Percentiles rank a stretch among this genome's conserved stretches.
These are phyloP conservation scores for Tetanocera ferruginea DNA, from an alignment of 2,888 invertebrate genomes.

Conservation along the genomic window DNA sequence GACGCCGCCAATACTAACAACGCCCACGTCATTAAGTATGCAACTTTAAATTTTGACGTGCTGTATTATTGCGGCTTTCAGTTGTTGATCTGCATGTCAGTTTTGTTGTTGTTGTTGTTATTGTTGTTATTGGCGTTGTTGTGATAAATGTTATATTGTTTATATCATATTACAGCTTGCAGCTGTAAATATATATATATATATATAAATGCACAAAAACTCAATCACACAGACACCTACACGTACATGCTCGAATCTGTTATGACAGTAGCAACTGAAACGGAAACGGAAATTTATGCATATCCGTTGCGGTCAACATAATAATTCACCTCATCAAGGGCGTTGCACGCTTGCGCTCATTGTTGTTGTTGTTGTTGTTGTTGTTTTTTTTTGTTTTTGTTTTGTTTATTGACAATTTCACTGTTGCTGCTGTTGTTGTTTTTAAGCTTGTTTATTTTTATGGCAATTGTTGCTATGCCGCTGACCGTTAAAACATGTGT, in stretches of 20 bases:
- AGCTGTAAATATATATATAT: background rate
- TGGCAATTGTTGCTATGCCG: background rate
- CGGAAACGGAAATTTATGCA: conserved; percentile 35
- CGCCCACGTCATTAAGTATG: conserved; percentile 12
- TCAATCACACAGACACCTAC: background rate
- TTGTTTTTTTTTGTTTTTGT: background rate
- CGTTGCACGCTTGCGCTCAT: background rate
- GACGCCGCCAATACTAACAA: too few relatives aligned
- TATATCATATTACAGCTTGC: conserved; percentile 10
- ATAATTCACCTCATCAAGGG: conserved; percentile 23
- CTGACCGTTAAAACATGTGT: background rate
- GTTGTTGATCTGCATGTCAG: conserved; percentile 8
- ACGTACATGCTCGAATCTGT: background rate
- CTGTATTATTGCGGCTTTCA: background rate
- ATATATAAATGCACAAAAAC: background rate
- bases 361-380: background rate
- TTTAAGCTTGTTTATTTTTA: background rate
- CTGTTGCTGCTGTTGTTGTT: background rate
- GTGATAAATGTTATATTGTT: conserved; percentile 19
- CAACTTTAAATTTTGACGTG: background rate
- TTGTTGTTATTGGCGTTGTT: background rate
- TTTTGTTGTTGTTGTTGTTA: conserved; percentile 15
- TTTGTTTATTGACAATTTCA: background rate
- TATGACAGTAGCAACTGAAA: conserved; percentile 17
- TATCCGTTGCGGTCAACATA: conserved; percentile 31